Conservation (phyloP, 64 coral and sea anemone genomes). For the Actinia equina region DNA sequence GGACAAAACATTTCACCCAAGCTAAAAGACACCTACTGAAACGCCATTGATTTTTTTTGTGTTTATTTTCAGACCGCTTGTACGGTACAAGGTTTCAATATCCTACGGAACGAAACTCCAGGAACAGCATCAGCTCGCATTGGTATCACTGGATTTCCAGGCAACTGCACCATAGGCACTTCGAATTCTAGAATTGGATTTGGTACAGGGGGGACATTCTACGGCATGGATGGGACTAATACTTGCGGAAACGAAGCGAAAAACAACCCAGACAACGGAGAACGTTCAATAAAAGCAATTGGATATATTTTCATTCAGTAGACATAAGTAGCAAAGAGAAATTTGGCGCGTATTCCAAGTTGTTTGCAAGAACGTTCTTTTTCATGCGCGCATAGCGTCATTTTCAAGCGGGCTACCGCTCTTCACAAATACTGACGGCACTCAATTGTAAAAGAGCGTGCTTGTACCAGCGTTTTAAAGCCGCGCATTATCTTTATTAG, state of each 20-base stretch:
- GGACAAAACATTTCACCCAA: too few species aligned
- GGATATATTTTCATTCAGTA: constrained; percentile 73
- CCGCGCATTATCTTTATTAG: too few species aligned
- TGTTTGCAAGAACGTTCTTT: too few species aligned
- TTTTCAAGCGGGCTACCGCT: too few species aligned
- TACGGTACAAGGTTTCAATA: constrained; percentile 47
- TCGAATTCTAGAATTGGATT: constrained; percentile 52
- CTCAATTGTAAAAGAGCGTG: too few species aligned
- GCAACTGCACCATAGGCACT: neutral
- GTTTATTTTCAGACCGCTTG: constrained; percentile 25
- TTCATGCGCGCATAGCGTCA: too few species aligned
- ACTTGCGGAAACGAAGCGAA: constrained; percentile 45
- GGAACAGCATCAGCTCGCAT: constrained; percentile 37
- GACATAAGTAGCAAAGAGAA: too few species aligned
- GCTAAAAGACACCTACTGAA: too few species aligned
- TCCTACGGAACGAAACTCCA: neutral
- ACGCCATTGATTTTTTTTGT: neutral
- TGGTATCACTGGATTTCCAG: constrained; percentile 38
- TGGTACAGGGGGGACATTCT: constrained; percentile 32
- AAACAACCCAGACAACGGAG: neutral
- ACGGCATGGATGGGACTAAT: neutral
- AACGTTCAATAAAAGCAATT: neutral
- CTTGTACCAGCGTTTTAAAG: too few species aligned
- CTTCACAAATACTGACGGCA: too few species aligned
- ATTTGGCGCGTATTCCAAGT: too few species aligned